Conservation (phyloP, 2,888 invertebrate genomes). For the Cephus pygmeus region DNA sequence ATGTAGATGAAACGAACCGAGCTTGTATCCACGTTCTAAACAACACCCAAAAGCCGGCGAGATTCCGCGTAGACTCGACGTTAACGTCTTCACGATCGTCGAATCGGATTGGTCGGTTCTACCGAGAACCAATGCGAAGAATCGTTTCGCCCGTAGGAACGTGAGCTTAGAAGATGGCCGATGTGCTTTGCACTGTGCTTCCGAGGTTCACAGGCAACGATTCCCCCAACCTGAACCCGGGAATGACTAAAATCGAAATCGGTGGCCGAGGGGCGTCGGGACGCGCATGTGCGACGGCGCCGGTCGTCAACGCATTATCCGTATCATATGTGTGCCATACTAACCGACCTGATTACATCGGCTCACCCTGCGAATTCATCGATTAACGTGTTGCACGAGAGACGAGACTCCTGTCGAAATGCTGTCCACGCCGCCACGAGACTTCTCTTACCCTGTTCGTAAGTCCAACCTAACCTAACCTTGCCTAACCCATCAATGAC, state of each 20-base stretch:
- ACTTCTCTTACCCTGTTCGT: not conserved
- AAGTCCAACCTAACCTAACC: not conserved
- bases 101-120: slow-evolving; percentile 1
- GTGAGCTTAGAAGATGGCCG: slow-evolving; percentile 25
- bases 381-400: slow-evolving; percentile 21
- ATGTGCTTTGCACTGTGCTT: slow-evolving; percentile 26
- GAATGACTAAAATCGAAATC: slow-evolving; percentile 66
- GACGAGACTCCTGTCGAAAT: not conserved
- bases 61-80: not conserved
- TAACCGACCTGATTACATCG: slow-evolving; percentile 56
- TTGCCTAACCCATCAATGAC: not conserved
- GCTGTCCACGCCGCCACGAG: not conserved
- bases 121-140: not conserved
- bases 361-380: slow-evolving; percentile 29
- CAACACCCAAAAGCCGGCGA: slow-evolving; percentile 5
- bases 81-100: not conserved
- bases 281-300: slow-evolving; percentile 62
- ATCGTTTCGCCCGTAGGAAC: slow-evolving; percentile 11
- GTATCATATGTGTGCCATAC: slow-evolving; percentile 45
- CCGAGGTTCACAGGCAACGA: slow-evolving; percentile 42
- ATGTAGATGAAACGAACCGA: slow-evolving; percentile 2
- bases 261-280: slow-evolving; percentile 58
- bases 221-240: slow-evolving; percentile 63
- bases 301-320: slow-evolving; percentile 56
- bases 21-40: slow-evolving; percentile 4